Evolutionary conservation across 1,140 invertebrate species (phyloP), one percentile per base, ranked within the genome.

Genomic region (Cheumatopsyche charites): DNA sequence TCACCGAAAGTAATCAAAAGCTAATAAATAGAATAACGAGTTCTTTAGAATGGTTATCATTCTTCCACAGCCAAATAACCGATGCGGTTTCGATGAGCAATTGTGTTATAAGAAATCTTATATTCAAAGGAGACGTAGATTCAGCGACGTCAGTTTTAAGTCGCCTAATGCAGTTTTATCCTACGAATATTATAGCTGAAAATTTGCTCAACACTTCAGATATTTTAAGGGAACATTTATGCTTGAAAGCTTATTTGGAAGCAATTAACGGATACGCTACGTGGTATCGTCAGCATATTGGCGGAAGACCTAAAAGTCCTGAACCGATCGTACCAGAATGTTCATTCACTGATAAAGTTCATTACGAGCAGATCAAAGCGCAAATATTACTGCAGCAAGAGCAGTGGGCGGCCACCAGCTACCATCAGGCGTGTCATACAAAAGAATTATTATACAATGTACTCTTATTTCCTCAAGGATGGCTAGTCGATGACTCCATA

Each of bases 71-170:
- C 49, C 94, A 97, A 80, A 81, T 92, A 47, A 83, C 88, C 45
- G 94, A 97, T 81, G 89, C 92, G 11, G 78, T 98, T 3, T 90
- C 90, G 84, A 90, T 97, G 79, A 90, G 91, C 1, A 97, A 97
- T 86, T 90, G 93, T n/a, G 87, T 97, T 73, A 92, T 97, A 77
- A 88, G 94, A 70, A 88, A 87, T 49, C 97, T 97, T 80, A 82
- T 84, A 62, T 83, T 84, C 52, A 82, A 83, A 76, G 80, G 82
- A 7, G 83, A 83, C 52, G 80, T 82, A 47, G 82, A 84, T 76
- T 82, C 83, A 26, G 83, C 83, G n/a, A 76, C 82, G 41, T 66
- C 72, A 55, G 82, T 82, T 73, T 80, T 96, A 61, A 87, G 85
- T 1, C 84, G 85, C 77, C 71, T 90, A 0, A 79, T 78, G 29